phyloP scores from a whole-genome alignment of 2,888 invertebrate species.

The Vanessa cardui region DNA sequence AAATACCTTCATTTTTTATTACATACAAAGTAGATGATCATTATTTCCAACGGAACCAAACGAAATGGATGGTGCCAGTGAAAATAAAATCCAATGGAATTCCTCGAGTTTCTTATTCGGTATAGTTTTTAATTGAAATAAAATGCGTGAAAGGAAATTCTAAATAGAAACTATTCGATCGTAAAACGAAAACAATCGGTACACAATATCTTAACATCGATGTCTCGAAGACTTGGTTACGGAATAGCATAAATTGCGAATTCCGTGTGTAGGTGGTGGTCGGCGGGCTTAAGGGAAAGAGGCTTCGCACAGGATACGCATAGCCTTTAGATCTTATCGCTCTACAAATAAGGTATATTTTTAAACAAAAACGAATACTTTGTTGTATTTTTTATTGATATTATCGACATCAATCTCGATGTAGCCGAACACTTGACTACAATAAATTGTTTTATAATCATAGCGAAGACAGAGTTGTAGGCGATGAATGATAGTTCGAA shows the following conservation, averaged over 20 bases:
- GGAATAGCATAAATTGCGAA: slow-evolving; percentile 40
- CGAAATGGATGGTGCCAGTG: no score
- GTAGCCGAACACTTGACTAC: slow-evolving; percentile 37
- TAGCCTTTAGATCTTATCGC: slow-evolving; percentile 8
- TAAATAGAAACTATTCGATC: slow-evolving; percentile 18
- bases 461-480: slow-evolving; percentile 40
- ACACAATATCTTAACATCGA: slow-evolving; percentile 36
- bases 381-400: slow-evolving; percentile 25
- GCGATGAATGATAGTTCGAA: slow-evolving; percentile 37
- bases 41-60: no score
- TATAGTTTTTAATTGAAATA: no score
- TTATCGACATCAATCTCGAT: slow-evolving; percentile 40
- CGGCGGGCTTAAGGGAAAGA: slow-evolving; percentile 32
- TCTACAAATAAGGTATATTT: slow-evolving; percentile 14
- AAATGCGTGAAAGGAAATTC: background rate
- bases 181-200: slow-evolving; percentile 37
- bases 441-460: slow-evolving; percentile 41
- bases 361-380: slow-evolving; percentile 6
- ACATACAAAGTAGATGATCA: no score
- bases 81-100: no score
- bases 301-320: slow-evolving; percentile 17
- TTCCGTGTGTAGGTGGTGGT: slow-evolving; percentile 38
- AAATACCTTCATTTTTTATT: no score
- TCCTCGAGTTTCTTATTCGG: no score
- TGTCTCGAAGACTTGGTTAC: slow-evolving; percentile 31